Evolutionary conservation across 2,797 vertebrate genomes (phyloP), one percentile per base, ranked within the genome.

Genomic region (Phaenicophaeus curvirostris): DNA sequence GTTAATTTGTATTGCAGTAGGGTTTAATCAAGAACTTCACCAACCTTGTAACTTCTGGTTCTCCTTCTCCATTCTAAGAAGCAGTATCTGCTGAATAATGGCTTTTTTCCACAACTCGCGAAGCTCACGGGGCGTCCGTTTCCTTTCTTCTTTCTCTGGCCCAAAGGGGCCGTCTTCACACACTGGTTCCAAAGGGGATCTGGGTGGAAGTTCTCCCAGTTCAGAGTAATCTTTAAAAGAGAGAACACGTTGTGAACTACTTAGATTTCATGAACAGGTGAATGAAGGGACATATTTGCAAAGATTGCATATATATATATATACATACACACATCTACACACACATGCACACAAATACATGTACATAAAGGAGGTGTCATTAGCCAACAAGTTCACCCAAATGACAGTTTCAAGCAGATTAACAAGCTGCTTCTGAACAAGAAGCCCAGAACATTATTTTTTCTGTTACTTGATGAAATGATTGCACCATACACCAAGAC

Each of bases 11-110:
- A 50, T 3, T 62, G 61, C 72, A 82, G 33, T 25, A 71, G 24
- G 5, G 8, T 50, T 6, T 8, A 78, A 76, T 33, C 20, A 71
- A 76, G 46, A 78, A 67, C 39, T 80, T 58, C 75, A 94, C 98
- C 95, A 74, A 99, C 99, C 99, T 98, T 99, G 99, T 31, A 99
- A 98, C 85, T 99, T 99, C 97, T 98, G 99, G 93, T 99, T 99
- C 97, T 99, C 99, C 61, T 96, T 98, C 97, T 99, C 99, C 99
- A 99, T 99, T 94, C 99, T 98, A 76, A 99, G 99, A 3, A 99
- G 98, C 55, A 99, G 97, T 92, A 99, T 99, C 97, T 99, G 99
- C 92, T 99, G 99, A 30, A 99, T 96, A 90, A 99, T 99, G 61
- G 99, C 99, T 95, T 99, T 99, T 94, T 97, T 98, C 99, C 99